These are phyloP conservation scores for Numida meleagris DNA, from an alignment of 2,113 vertebrate species.

Conservation along the genomic window DNA sequence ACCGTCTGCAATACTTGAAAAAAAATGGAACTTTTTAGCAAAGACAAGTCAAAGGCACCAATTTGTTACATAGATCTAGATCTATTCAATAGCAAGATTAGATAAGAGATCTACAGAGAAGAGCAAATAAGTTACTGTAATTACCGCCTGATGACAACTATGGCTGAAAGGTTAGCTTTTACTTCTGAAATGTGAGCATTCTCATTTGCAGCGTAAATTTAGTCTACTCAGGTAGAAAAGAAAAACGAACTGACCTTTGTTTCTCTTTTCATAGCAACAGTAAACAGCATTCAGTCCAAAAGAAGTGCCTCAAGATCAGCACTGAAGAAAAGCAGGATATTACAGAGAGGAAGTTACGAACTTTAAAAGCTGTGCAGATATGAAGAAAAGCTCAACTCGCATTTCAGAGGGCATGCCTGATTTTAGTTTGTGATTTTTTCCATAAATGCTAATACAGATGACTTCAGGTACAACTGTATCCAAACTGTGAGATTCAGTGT, in stretches of 20 bases:
- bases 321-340: rapidly evolving
- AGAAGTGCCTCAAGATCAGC: background rate
- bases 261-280: background rate
- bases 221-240: background rate
- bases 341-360: background rate
- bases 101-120: background rate
- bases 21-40: background rate
- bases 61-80: background rate
- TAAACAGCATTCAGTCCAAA: background rate
- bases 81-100: background rate
- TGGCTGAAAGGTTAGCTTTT: background rate
- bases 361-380: background rate
- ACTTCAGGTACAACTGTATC: background rate
- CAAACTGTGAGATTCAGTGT: background rate
- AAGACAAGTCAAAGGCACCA: background rate
- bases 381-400: background rate
- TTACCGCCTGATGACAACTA: background rate
- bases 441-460: background rate
- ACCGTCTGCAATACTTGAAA: background rate
- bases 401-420: too few species aligned
- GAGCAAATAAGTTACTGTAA: background rate
- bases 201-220: background rate
- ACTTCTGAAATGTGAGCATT: background rate
- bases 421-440: background rate
- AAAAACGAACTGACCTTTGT: background rate